Evolutionary conservation across 2,113 vertebrate genomes (phyloP).

Genomic region (Reinhardtius hippoglossoides): DNA sequence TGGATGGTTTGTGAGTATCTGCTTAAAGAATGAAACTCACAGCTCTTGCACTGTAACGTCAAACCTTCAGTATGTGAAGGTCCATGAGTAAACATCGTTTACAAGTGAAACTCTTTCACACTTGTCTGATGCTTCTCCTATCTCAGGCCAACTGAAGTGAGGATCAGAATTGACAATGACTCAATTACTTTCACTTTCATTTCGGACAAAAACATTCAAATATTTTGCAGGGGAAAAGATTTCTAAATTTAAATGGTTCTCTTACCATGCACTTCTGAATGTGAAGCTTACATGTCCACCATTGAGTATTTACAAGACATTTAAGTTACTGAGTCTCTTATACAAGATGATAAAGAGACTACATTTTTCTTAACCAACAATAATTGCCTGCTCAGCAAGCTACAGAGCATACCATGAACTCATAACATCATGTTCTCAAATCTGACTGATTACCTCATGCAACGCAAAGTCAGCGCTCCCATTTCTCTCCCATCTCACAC

Average conservation of each 20-base stretch:
- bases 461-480: conserved; percentile 6
- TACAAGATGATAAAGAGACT: background rate
- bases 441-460: conserved; percentile 40
- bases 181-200: background rate
- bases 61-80: conserved; percentile 7
- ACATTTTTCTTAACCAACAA: too few relatives aligned
- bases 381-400: conserved; percentile 1
- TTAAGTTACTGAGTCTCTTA: background rate
- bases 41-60: too few relatives aligned
- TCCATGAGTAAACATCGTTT: background rate
- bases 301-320: background rate
- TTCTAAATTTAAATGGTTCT: too few relatives aligned
- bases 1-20: background rate
- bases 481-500: background rate
- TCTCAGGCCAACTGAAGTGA: background rate
- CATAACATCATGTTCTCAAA: conserved; percentile 34
- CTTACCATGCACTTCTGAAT: too few relatives aligned
- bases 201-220: background rate
- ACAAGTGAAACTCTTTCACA: background rate
- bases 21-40: conserved; percentile 3
- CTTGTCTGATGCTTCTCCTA: background rate
- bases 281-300: background rate
- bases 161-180: background rate
- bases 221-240: background rate
- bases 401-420: conserved; percentile 5